Evolutionary conservation across 2,113 vertebrate genomes (phyloP), one percentile per base, ranked within the genome.

Genomic region (Camelus dromedarius): DNA sequence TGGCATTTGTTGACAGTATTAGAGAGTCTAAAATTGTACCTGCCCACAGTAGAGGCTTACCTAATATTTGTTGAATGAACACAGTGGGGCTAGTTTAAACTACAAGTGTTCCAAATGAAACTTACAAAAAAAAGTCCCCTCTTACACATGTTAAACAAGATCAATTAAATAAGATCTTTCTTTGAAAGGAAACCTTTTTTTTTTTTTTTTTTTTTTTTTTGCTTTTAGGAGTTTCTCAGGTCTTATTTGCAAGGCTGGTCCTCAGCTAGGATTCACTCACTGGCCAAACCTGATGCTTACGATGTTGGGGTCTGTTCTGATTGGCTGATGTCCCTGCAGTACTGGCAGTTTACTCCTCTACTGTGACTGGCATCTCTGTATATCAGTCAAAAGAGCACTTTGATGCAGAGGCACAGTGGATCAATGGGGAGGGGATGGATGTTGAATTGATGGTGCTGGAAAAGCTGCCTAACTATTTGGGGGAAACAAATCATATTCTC

Each of bases 1-100:
- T 69, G 85, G 50, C 66, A 77, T 81, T 96, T 91, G 24, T 75
- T 89, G 70, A 93, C 20, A 80, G 35, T 89, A 54, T 81, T 26
- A 64, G 46, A 54, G 16, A 77, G 3, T 60, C 52, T 72, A 83
- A 86, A 95, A 83, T 32, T 60, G 22, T 69, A 20, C 30, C 42
- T 93, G 66, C 5, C 56, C 20, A 54, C 24, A 69, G 22, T 14
- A 67, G 42, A 94, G 42, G 26, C 14, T 72, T 73, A 89, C 80
- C 15, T 76, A 84, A 56, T 56, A 16, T 32, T 73, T 94, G 32
- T 60, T 62, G 46, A 82, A 73, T 60, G 56, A 64, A 92, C 18
- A 56, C 32, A 46, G 24, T 48, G 35, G 35, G 10, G 14, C 42
- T 87, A 38, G n/a, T 77, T 85, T 70, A 77, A 88, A 93, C 32